Base-by-base conservation (phyloP, 2,888 invertebrate genomes). In the Leistus spinibarbis region DNA sequence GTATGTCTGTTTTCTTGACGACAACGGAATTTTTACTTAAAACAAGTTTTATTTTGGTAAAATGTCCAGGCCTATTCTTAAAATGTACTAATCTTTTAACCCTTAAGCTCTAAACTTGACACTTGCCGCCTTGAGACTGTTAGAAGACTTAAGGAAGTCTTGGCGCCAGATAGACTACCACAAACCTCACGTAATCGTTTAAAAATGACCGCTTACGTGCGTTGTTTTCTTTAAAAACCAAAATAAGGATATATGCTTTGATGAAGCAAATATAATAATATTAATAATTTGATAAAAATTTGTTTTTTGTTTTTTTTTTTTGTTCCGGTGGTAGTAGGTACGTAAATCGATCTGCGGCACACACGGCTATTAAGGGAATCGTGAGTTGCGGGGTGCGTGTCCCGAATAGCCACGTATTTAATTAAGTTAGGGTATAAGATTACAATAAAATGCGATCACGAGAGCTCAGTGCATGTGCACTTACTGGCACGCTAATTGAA, bases 391-490 rank as follows among this genome's bases (percentile, higher is more conserved):
- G 7, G 40, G 68, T 68, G 68, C 68, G 68, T 68, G 68, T 68
- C 65, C 23, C 65, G 27, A 13, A 16, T 22, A 54, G 80, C 81
- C 83, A 82, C 81, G 83, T 83, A 83, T 84, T 84, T 83, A 84
- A 84, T 84, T 84, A 84, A 84, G 83, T 84, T 83, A 83, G 83
- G 40, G 82, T 83, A 84, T 83, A 83, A 84, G 83, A 84, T 84
- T 84, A 83, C 80, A 82, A 83, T 83, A 83, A 84, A 83, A 83
- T 83, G 83, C 80, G 79, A 83, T 82, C 82, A 83, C 83, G 83
- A 83, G 22, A 72, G 20, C 54, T 19, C 40, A 40, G 40, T 73
- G 56, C 56, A 57, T 69, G 69, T 64, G 75, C 75, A 62, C 57
- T 69, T 75, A 63, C 63, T 54, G 54, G 75, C 53, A 74, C 40